Evolutionary conservation across 2,113 vertebrate species (phyloP).

Genomic region (Protobothrops mucrosquamatus): DNA sequence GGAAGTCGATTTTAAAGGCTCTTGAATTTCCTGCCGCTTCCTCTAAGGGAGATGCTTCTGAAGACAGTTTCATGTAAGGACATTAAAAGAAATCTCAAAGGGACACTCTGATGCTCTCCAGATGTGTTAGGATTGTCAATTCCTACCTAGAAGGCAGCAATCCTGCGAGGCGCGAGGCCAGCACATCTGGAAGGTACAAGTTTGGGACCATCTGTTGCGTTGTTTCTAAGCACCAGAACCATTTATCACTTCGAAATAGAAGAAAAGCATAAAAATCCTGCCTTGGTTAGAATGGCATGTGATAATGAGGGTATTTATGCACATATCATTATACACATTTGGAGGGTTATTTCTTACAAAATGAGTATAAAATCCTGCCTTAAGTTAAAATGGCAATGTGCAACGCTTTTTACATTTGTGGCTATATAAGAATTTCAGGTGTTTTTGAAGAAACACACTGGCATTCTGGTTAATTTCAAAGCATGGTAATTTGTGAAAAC

Average conservation of each 20-base stretch:
- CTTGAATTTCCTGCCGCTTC: constrained; percentile 5
- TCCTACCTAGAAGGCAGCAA: neutral
- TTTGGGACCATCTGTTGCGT: neutral
- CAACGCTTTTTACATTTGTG: neutral
- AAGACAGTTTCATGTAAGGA: neutral
- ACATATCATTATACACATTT: neutral
- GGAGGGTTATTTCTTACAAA: neutral
- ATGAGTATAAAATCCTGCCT: neutral
- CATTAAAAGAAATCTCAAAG: neutral
- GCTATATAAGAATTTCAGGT: neutral
- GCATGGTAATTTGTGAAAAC: neutral
- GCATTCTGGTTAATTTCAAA: neutral
- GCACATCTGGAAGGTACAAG: neutral
- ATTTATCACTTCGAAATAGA: neutral
- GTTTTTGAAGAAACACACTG: neutral
- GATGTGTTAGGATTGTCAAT: neutral
- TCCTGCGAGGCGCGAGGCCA: neutral
- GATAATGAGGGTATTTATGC: neutral
- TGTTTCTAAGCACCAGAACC: neutral
- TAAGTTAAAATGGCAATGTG: neutral
- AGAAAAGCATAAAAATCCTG: neutral
- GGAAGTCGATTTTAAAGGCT: neutral
- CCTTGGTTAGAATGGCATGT: neutral
- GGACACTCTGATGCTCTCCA: neutral
- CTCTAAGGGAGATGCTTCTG: neutral